Evolutionary conservation across 53 echinoderm and acorn worm species (phyloP).

Genomic region (Echinometra lucunter): DNA sequence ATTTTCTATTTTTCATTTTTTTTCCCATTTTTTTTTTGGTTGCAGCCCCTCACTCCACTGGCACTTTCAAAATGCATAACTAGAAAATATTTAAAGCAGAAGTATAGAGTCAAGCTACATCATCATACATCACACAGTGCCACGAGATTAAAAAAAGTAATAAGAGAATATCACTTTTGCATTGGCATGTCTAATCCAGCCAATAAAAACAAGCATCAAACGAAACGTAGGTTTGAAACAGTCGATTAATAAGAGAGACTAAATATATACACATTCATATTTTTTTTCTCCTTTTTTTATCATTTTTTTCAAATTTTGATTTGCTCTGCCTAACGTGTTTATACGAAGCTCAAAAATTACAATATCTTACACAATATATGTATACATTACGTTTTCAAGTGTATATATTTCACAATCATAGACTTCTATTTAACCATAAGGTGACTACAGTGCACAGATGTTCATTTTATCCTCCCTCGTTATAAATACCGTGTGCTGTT

Average conservation of each 20-base stretch:
- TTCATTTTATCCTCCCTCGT: conserved; percentile 3
- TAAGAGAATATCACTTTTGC: conserved; percentile 43
- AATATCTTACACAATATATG: conserved; percentile 72
- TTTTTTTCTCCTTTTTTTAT: conserved; percentile 60
- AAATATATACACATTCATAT: conserved; percentile 69
- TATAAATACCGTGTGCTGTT: conserved; percentile 65
- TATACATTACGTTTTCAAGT: conserved; percentile 67
- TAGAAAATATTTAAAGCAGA: conserved; percentile 52
- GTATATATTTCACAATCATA: conserved; percentile 67
- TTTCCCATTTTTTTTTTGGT: not conserved
- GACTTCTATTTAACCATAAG: conserved; percentile 47
- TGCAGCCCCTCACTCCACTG: conserved; percentile 17
- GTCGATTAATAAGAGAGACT: conserved; percentile 61
- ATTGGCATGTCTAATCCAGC: conserved; percentile 57
- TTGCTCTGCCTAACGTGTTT: conserved; percentile 67
- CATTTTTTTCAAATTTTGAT: conserved; percentile 57
- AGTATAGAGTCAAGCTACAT: conserved; percentile 43
- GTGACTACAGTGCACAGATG: conserved; percentile 56
- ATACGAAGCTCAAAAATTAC: conserved; percentile 73
- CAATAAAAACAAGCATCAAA: conserved; percentile 51
- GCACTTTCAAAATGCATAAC: conserved; percentile 48
- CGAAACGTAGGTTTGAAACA: conserved; percentile 51
- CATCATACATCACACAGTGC: conserved; percentile 54
- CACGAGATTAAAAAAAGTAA: conserved; percentile 18
- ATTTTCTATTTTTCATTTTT: not conserved